phyloP scores from a whole-genome alignment of 2,888 invertebrate species.

The Thymelicus acteon region DNA sequence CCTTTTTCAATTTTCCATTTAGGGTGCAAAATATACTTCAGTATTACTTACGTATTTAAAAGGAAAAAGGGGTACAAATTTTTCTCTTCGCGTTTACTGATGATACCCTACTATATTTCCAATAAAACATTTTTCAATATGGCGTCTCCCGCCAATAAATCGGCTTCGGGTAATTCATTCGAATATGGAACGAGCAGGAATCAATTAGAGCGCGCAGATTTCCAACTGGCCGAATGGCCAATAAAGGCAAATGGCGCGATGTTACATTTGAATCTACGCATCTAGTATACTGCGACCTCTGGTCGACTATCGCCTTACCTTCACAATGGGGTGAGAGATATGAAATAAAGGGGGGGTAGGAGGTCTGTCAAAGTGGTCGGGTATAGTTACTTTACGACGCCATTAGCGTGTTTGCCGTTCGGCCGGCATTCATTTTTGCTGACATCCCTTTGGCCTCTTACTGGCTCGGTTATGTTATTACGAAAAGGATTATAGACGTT shows the following conservation, averaged over 20 bases:
- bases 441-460: constrained; percentile 58
- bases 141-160: constrained; percentile 39
- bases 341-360: constrained; percentile 41
- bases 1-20: too few species aligned
- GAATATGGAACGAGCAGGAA: constrained; percentile 62
- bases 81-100: neutral
- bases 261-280: constrained; percentile 59
- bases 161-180: constrained; percentile 57
- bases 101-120: neutral
- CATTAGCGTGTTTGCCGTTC: constrained; percentile 74
- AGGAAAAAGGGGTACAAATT: too few species aligned
- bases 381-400: constrained; percentile 64
- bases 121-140: constrained; percentile 38
- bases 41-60: too few species aligned
- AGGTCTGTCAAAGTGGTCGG: constrained; percentile 55
- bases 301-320: constrained; percentile 36
- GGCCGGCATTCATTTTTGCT: constrained; percentile 62
- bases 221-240: constrained; percentile 74
- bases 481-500: constrained; percentile 43
- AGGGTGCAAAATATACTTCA: too few species aligned
- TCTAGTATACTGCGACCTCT: constrained; percentile 57
- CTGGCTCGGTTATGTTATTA: constrained; percentile 51
- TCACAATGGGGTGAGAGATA: constrained; percentile 28
- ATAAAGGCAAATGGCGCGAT: constrained; percentile 76
- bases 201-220: constrained; percentile 73